phyloP scores from a whole-genome alignment of 1,140 invertebrate genomes.

The Drosophila simulans region DNA sequence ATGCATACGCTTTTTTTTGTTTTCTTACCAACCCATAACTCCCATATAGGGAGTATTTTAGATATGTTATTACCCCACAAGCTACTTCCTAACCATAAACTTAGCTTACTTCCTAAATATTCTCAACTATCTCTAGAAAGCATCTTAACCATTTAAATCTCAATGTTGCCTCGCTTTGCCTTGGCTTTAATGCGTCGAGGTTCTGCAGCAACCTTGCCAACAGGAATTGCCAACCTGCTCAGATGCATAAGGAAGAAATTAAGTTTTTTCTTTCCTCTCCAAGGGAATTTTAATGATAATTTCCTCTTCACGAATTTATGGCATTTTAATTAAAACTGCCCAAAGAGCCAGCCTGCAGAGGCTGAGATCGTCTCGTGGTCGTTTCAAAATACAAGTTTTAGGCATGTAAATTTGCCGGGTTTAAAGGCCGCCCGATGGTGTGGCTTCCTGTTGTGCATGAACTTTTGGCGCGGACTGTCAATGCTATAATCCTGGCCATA shows the following conservation, averaged over 20 bases:
- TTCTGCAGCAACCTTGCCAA: slow-evolving; percentile 46
- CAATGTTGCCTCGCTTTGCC: not conserved
- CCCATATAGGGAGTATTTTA: too few relatives aligned
- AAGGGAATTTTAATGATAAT: slow-evolving; percentile 78
- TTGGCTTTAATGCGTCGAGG: not conserved
- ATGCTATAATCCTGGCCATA: slow-evolving; percentile 76
- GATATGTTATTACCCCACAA: not conserved
- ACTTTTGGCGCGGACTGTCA: slow-evolving; percentile 60
- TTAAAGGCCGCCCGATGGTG: slow-evolving; percentile 46
- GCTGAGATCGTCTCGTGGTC: slow-evolving; percentile 36
- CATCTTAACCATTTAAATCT: slow-evolving; percentile 5
- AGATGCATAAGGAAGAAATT: slow-evolving; percentile 76
- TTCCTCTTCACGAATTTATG: slow-evolving; percentile 80
- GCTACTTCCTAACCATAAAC: not conserved
- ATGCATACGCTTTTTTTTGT: not conserved
- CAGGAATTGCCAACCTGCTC: slow-evolving; percentile 40
- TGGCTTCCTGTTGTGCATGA: slow-evolving; percentile 70
- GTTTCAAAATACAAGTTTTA: slow-evolving; percentile 71
- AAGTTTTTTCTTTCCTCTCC: slow-evolving; percentile 35
- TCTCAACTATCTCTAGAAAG: slow-evolving; percentile 19
- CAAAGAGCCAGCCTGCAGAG: slow-evolving; percentile 40
- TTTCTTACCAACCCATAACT: not conserved
- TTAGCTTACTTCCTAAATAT: not conserved
- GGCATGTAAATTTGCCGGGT: slow-evolving; percentile 67
- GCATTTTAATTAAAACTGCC: slow-evolving; percentile 79